Evolutionary conservation across 2,797 vertebrate species (phyloP).

Genomic region (Phoxinus dragarum): DNA sequence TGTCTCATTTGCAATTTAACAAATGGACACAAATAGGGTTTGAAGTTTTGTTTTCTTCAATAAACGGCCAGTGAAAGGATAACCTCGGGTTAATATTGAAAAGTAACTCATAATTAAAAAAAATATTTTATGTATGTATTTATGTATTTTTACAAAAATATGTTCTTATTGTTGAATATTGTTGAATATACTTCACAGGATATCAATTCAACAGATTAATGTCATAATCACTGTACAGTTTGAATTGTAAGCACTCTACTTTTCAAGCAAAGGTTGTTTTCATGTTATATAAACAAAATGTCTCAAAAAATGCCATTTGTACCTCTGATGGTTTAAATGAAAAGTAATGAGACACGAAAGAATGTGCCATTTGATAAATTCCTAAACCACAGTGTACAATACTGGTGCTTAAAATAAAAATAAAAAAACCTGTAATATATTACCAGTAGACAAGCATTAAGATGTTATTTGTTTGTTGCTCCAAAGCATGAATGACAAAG

Average conservation of each 20-base stretch:
- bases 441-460: not conserved
- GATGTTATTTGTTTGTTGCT: not conserved
- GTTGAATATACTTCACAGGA: not conserved
- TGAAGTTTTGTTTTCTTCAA: not conserved
- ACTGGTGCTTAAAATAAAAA: not conserved
- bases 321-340: not conserved
- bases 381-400: not conserved
- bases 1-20: not conserved
- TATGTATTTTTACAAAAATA: too few species aligned
- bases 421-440: constrained; percentile 9
- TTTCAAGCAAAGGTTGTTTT: not conserved
- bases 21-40: not conserved
- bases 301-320: not conserved
- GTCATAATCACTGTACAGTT: not conserved
- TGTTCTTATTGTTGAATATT: too few species aligned
- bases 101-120: not conserved
- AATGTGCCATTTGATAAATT: not conserved
- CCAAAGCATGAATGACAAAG: constrained; percentile 29
- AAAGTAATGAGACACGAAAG: not conserved
- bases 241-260: not conserved
- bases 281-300: not conserved
- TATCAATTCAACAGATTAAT: not conserved
- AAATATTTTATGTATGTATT: too few species aligned
- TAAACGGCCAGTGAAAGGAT: not conserved
- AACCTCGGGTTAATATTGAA: not conserved